These are phyloP conservation scores for Eudemis profundana DNA, from an alignment of 2,888 invertebrate genomes.

Conservation along the genomic window DNA sequence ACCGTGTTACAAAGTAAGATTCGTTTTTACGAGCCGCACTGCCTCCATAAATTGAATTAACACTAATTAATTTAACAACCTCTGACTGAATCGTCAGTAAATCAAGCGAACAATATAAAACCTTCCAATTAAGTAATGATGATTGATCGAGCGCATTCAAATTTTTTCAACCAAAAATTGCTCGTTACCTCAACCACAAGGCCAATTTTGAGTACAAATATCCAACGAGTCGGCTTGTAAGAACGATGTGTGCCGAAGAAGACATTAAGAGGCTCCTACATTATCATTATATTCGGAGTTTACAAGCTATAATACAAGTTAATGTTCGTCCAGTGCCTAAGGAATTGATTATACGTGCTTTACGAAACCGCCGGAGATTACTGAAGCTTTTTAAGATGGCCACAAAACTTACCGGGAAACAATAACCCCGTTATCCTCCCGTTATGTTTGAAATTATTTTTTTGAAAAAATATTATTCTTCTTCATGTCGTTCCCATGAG, in stretches of 20 bases:
- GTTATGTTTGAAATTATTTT: background rate
- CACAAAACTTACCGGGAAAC: slow-evolving; percentile 15
- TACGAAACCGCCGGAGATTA: slow-evolving; percentile 41
- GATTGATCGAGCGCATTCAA: slow-evolving; percentile 45
- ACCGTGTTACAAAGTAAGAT: background rate
- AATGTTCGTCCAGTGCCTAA: slow-evolving; percentile 43
- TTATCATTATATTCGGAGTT: slow-evolving; percentile 48
- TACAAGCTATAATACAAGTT: slow-evolving; percentile 47
- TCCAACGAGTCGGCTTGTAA: slow-evolving; percentile 11
- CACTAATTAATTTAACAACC: slow-evolving; percentile 35
- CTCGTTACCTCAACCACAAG: slow-evolving; percentile 37
- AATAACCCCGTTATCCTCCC: background rate
- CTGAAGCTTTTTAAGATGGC: slow-evolving; percentile 21
- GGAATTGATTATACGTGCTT: slow-evolving; percentile 47
- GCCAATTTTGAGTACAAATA: slow-evolving; percentile 45
- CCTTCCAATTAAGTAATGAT: slow-evolving; percentile 47
- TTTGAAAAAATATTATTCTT: background rate
- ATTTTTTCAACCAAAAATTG: slow-evolving; percentile 39
- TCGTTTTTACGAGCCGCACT: slow-evolving; percentile 4
- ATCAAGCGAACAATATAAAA: slow-evolving; percentile 40
- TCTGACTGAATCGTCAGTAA: slow-evolving; percentile 1
- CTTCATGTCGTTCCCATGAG: too few species aligned
- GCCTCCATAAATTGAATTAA: slow-evolving; percentile 18
- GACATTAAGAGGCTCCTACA: slow-evolving; percentile 47
- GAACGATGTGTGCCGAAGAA: slow-evolving; percentile 46